These are phyloP conservation scores for Campoletis raptor DNA, from an alignment of 2,888 invertebrate species.

Conservation along the genomic window DNA sequence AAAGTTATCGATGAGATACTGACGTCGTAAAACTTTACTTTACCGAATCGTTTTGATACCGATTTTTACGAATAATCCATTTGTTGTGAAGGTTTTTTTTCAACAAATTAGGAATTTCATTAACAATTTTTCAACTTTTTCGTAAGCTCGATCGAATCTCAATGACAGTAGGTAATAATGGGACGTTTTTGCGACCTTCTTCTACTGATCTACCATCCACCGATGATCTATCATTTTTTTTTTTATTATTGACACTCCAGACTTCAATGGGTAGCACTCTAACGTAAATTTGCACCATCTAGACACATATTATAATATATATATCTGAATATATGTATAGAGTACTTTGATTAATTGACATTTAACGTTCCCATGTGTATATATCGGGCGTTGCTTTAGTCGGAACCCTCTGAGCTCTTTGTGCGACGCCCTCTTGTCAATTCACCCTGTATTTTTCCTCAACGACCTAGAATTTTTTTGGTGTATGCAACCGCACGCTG, in stretches of 20 bases:
- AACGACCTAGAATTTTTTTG: constrained; percentile 68
- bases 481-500: constrained; percentile 39
- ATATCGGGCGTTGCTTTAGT: constrained; percentile 68
- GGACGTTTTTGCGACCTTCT: background rate
- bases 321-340: background rate
- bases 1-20: too few species aligned
- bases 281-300: constrained; percentile 32
- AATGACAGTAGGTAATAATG: background rate
- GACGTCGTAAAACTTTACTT: too few species aligned
- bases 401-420: constrained; percentile 26
- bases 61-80: background rate
- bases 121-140: too few species aligned
- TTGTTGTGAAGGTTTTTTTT: background rate
- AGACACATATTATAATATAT: constrained; percentile 27
- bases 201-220: background rate
- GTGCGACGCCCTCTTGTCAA: constrained; percentile 70
- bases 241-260: constrained; percentile 55
- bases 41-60: too few species aligned
- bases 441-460: constrained; percentile 64
- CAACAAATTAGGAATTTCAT: background rate
- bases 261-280: constrained; percentile 49
- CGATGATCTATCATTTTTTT: constrained; percentile 21
- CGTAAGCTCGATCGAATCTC: background rate
- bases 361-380: constrained; percentile 75
- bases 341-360: constrained; percentile 78